phyloP scores from a whole-genome alignment of 1,140 invertebrate species.

The Formica selysi region DNA sequence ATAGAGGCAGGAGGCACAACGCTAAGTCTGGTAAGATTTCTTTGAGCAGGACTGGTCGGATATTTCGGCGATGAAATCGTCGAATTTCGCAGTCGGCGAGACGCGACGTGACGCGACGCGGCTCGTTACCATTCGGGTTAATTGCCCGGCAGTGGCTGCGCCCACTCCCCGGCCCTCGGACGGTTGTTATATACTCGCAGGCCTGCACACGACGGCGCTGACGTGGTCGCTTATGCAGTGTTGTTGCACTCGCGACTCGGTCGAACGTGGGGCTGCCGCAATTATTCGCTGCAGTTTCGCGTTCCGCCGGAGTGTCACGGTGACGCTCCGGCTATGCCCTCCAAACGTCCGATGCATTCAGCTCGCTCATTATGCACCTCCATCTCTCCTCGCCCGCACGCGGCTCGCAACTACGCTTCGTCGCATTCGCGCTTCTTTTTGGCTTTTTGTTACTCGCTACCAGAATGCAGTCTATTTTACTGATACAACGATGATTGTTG shows the following conservation, averaged over 20 bases:
- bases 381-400: slow-evolving; percentile 34
- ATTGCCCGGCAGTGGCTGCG: slow-evolving; percentile 74
- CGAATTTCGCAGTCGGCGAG: slow-evolving; percentile 58
- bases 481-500: background rate
- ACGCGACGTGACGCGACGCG: slow-evolving; percentile 63
- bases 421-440: slow-evolving; percentile 34
- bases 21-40: background rate
- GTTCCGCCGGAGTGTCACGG: slow-evolving; percentile 80
- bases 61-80: slow-evolving; percentile 47
- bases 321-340: slow-evolving; percentile 84
- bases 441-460: background rate
- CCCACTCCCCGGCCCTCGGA: slow-evolving; percentile 70
- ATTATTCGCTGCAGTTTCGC: slow-evolving; percentile 79
- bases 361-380: slow-evolving; percentile 79
- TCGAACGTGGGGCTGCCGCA: slow-evolving; percentile 75
- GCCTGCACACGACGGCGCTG: slow-evolving; percentile 49
- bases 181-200: slow-evolving; percentile 64
- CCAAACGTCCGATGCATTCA: slow-evolving; percentile 81
- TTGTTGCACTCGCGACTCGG: slow-evolving; percentile 73
- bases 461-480: background rate
- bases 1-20: background rate
- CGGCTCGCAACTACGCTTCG: slow-evolving; percentile 43
- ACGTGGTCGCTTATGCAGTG: slow-evolving; percentile 58
- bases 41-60: background rate
- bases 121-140: slow-evolving; percentile 80